Base-by-base conservation (phyloP, 2,113 vertebrate genomes). In the Platycercus adscitus region DNA sequence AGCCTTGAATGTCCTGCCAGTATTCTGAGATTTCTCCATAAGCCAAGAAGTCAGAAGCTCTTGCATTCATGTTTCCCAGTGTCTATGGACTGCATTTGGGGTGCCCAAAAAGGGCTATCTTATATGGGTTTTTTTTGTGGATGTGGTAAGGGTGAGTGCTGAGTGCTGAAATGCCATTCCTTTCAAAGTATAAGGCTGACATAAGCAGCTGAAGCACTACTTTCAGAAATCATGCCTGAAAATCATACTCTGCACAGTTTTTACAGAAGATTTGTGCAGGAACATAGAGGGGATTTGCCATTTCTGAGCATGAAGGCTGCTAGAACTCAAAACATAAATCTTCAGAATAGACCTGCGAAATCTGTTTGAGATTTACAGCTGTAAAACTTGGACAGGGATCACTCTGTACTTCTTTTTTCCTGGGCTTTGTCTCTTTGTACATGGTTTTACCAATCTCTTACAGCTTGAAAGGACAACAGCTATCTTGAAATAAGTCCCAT, bases 41-140 rank as follows among this genome's bases (percentile, higher is more conserved):
- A 71, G 0, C 1, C 0, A 4, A 78, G 70, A 11, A 13, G 2
- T 41, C 24, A 44, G 16, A 47, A 50, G 7, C 3, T 65, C 33
- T 39, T 76, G 44, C n/a, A 14, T 72, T 29, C 6, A 0, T 13
- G 8, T 50, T 80, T 47, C 44, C 41, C 33, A 50, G 10, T 53
- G 25, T 7, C 19, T 25, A 2, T 5, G 28, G 35, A 3, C 3
- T 47, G n/a, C 31, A 33, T 37, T n/a, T 55, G 23, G 18, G 24
- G 26, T n/a, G 24, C 24, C 65, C 41, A 46, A 4, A 39, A 12
- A 64, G 31, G n/a, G 5, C 8, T 46, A 7, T 72, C 43, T 78
- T 49, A 21, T 1, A 53, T 23, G 23, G 60, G 37, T 7, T 7
- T 3, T 24, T 41, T 10, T 29, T 11, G 29, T 64, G 39, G 28